Evolutionary conservation across 2,113 vertebrate species (phyloP).

Genomic region (Tamias sibiricus): DNA sequence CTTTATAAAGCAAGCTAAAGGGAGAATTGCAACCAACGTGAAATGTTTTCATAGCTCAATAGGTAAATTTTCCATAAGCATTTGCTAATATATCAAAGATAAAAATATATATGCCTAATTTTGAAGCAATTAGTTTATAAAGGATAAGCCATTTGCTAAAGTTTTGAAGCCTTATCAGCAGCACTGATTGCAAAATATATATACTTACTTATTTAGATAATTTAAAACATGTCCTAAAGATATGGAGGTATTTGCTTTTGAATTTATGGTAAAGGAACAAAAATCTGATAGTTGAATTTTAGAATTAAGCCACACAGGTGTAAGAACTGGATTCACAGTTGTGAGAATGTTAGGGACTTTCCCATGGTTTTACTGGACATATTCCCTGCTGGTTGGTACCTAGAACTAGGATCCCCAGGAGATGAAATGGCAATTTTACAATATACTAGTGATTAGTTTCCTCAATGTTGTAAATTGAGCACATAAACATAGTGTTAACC

Average conservation of each 20-base stretch:
- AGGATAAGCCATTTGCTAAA: slow-evolving; percentile 40
- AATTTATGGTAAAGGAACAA: background rate
- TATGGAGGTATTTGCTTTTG: background rate
- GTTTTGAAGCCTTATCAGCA: slow-evolving; percentile 13
- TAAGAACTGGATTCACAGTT: background rate
- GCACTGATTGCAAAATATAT: slow-evolving; percentile 25
- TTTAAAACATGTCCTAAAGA: slow-evolving; percentile 44
- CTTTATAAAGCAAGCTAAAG: background rate
- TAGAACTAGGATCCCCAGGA: background rate
- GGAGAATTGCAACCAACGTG: slow-evolving; percentile 45
- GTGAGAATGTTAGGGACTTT: background rate
- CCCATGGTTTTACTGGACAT: background rate
- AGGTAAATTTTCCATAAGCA: slow-evolving; percentile 5
- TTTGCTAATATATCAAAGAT: slow-evolving; percentile 46
- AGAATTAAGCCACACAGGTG: background rate
- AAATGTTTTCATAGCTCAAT: slow-evolving; percentile 49
- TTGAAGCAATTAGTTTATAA: slow-evolving; percentile 57
- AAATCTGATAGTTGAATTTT: background rate
- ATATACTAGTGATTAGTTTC: background rate
- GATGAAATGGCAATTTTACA: background rate
- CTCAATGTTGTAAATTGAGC: background rate
- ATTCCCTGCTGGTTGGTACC: background rate
- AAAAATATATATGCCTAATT: slow-evolving; percentile 47
- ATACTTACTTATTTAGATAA: slow-evolving; percentile 48
- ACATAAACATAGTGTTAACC: background rate